Base-by-base conservation (phyloP, 2,888 invertebrate genomes). In the Watsonalla binaria region DNA sequence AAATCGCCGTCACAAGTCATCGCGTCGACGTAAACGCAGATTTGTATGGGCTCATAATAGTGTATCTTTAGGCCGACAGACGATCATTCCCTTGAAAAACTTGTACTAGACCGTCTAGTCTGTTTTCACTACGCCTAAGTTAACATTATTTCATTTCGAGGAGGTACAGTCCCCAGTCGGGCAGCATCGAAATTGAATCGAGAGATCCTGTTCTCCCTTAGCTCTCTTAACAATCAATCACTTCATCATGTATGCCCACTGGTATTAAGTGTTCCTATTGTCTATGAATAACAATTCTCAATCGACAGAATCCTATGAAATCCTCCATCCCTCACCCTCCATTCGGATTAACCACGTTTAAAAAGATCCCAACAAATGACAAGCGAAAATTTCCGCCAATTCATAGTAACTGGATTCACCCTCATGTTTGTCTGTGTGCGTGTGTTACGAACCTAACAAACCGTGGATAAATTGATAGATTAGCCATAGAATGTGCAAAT, bases 401-500 rank as follows among this genome's bases (percentile, higher is more conserved):
- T 80, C 81, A 83, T 73, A 77, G 71, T 37, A 6, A 39, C 37
- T 49, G 9, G 48, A 35, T 63, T 67, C 69, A 74, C 70, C 69
- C 65, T 62, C 66, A 59, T 53, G 55, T 53, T 51, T 53, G 45
- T 47, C 57, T 56, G 57, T 49, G 15, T 49, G 35, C 15, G 49
- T 15, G 49, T 49, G n/a, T 2, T 11, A 70, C 76, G 80, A 66
- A 76, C 74, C 79, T 88, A 90, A 89, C 89, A 80, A 89, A 82
- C 86, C 89, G 76, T 89, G 80, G 74, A 75, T 83, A 85, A 89
- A 81, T 84, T 87, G 86, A 89, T 90, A 84, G 87, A 89, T 89
- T 86, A 83, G 76, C 62, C 59, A 66, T 67, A 74, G 66, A 83
- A 84, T 76, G 64, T 76, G 87, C 86, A 78, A 84, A 82, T 88